Base-by-base conservation (phyloP, 2,888 invertebrate genomes). In the Ephialtes manifestator region DNA sequence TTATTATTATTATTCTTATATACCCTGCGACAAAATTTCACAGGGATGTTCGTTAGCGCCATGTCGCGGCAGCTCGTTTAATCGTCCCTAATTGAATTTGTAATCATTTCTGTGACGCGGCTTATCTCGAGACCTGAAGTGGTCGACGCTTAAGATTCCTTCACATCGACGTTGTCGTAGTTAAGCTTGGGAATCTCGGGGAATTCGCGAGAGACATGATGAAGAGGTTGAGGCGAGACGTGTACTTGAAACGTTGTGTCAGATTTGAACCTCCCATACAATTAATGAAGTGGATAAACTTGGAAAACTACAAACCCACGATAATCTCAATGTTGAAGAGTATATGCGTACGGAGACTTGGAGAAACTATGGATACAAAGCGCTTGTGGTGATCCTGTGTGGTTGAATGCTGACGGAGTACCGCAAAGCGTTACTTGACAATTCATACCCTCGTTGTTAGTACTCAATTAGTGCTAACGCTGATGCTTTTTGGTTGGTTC, bases 1-100 rank as follows among this genome's bases (percentile, higher is more conserved):
- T 72, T 75, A 68, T 72, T 75, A 68, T 74, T 81, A 67, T 63
- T 68, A 67, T 20, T 63, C 65, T 55, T 67, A 60, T 74, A 43
- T 68, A 84, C 24, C 43, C 31, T 48, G 70, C 68, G 75, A 63
- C 68, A 88, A 87, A 79, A 76, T 81, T 83, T 71, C 67, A 20
- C 81, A 43, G 28, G 65, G 77, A 70, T 74, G 80, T 86, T 85
- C 78, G 83, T 86, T 81, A 84, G 78, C 74, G 68, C 81, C 70
- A 76, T 63, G 39, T 81, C 79, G 74, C 78, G 58, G 60, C 55
- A 53, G 20, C 70, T 72, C 74, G 71, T 67, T 86, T 87, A 87
- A 88, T 88, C 79, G 81, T 84, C 55, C 77, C 79, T 88, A 88
- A 89, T 87, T 88, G 86, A 87, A 88, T 87, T 89, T 85, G 80